A percentile compares a stretch with the other conserved stretches of the same genome.
Evolutionary conservation across 2,888 invertebrate species (phyloP).

Genomic region (Catocala nupta): DNA sequence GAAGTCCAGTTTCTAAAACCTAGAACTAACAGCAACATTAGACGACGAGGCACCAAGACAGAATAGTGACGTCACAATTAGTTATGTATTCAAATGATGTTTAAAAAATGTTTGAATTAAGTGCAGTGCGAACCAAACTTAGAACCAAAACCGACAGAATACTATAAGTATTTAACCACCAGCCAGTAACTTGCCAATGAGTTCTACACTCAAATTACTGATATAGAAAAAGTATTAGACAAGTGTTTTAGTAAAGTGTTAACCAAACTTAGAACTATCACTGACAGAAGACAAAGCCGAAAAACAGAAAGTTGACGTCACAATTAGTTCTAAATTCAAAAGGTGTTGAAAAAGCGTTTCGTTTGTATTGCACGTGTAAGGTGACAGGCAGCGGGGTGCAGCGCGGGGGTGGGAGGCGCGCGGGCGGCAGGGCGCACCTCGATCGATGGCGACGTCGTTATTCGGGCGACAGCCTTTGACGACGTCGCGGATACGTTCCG

Average conservation of each 20-base stretch:
- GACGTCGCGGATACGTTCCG: constrained; percentile 71
- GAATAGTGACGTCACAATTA: no score
- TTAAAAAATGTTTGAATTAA: no score
- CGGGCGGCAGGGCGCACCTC: constrained; percentile 59
- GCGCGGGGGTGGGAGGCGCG: constrained; percentile 44
- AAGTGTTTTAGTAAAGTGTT: not conserved
- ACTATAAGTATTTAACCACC: no score
- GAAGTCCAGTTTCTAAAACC: no score
- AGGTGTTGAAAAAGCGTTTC: constrained; percentile 54
- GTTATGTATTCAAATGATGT: no score
- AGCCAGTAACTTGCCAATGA: no score
- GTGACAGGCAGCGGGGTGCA: constrained; percentile 53
- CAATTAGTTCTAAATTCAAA: constrained; percentile 49
- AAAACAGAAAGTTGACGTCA: constrained; percentile 32
- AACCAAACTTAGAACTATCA: not conserved
- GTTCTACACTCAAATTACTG: no score
- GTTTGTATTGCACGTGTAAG: constrained; percentile 57
- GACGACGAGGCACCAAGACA: no score
- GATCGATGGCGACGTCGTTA: constrained; percentile 87
- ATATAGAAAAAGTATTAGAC: no score
- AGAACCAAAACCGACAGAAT: no score
- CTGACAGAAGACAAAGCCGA: not conserved
- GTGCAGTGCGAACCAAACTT: no score
- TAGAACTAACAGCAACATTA: no score
- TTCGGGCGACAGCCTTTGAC: constrained; percentile 88